Conservation (phyloP, 1,140 invertebrate genomes). For the Rhyacophila brunnea region DNA sequence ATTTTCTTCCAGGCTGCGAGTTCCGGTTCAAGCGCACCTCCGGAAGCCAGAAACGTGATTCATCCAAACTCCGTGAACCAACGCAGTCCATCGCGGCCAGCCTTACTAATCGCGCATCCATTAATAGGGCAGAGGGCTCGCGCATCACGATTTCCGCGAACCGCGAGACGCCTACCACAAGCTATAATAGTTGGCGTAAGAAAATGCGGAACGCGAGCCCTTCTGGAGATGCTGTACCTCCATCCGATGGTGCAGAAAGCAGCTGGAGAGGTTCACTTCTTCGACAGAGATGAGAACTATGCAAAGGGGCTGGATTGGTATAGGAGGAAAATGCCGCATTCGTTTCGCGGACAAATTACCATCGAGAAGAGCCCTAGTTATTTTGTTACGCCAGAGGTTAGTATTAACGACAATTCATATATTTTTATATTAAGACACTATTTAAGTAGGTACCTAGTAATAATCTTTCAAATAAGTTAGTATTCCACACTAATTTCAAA, state of each 20-base stretch:
- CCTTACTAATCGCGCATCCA: constrained; percentile 44
- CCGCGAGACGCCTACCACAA: constrained; percentile 59
- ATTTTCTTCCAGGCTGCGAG: constrained; percentile 28
- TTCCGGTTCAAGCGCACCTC: constrained; percentile 5
- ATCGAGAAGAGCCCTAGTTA: constrained; percentile 98
- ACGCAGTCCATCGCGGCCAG: constrained; percentile 38
- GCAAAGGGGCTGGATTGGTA: constrained; percentile 91
- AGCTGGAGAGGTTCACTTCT: constrained; percentile 91
- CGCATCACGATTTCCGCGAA: constrained; percentile 17
- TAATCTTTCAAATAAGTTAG: too few species aligned
- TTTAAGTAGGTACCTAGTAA: too few species aligned
- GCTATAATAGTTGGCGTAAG: constrained; percentile 92
- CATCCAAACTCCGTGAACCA: constrained; percentile 18
- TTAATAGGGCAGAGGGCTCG: constrained; percentile 36
- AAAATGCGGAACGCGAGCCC: constrained; percentile 90
- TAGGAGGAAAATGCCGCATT: constrained; percentile 87
- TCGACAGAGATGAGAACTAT: constrained; percentile 90
- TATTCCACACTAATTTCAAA: too few species aligned
- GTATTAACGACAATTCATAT: constrained; percentile 31
- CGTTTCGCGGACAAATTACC: constrained; percentile 85
- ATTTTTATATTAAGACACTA: too few species aligned
- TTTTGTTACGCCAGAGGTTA: constrained; percentile 93
- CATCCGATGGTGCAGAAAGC: constrained; percentile 92
- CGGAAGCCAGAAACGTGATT: not conserved
- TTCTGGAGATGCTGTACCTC: constrained; percentile 91